Evolutionary conservation across 2,797 vertebrate genomes (phyloP).

Genomic region (Monodelphis domestica): DNA sequence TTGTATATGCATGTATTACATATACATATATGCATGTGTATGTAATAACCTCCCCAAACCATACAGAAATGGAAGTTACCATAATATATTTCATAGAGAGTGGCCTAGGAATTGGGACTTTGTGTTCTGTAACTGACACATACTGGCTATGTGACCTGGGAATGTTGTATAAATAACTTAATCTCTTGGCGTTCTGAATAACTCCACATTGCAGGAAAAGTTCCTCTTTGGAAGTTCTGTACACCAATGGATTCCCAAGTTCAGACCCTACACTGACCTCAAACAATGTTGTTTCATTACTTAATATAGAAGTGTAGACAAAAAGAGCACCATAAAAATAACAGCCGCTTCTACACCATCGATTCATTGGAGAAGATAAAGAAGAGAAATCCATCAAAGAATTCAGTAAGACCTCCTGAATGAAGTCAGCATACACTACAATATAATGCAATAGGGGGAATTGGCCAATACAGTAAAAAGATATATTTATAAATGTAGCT

Average conservation of each 20-base stretch:
- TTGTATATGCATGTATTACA: no score
- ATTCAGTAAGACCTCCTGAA: not conserved
- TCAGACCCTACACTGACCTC: not conserved
- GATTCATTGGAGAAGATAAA: not conserved
- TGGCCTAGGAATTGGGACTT: not conserved
- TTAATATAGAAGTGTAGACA: not conserved
- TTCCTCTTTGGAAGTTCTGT: not conserved
- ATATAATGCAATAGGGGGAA: not conserved
- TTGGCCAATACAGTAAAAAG: not conserved
- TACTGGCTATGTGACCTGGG: not conserved
- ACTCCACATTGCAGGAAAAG: not conserved
- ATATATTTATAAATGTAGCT: not conserved
- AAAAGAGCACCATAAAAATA: not conserved
- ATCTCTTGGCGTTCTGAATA: not conserved
- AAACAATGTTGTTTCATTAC: not conserved
- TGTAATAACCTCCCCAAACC: not conserved
- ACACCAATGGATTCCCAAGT: not conserved
- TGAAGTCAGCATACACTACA: not conserved
- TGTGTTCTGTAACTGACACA: not conserved
- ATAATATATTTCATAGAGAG: not conserved
- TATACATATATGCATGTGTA: no score
- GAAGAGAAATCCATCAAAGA: not conserved
- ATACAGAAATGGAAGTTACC: not conserved
- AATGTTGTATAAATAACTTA: not conserved
- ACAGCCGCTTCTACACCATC: not conserved